Evolutionary conservation across 2,888 invertebrate genomes (phyloP), one percentile per base, ranked within the genome.

Genomic region (Erannis defoliaria): DNA sequence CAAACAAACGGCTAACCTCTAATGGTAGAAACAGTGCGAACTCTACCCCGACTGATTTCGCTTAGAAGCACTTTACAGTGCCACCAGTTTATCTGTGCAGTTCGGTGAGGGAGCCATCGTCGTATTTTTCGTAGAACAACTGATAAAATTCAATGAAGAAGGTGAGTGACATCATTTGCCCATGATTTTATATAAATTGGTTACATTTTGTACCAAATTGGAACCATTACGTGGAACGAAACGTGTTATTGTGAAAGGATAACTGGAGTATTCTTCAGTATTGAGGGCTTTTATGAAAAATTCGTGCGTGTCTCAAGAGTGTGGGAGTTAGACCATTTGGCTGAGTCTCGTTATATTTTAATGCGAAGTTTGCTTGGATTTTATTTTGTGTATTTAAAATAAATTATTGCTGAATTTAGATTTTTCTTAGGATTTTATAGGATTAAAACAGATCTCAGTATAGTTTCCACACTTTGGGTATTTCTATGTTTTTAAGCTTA

Each of bases 171-270:
- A 2, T 5, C 6, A 12, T 31, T 46, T 12, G 19, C 10, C 18
- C 46, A 0, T 18, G 5, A 12, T 2, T 5, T 2, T 5, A 46
- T 8, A 31, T 46, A 46, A 46, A 5, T 19, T 46, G 19, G 46
- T 46, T 8, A 70, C 78, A 81, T 81, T 86, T 80, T 76, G 71
- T 74, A 73, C 77, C 77, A 81, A 86, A 84, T 84, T 82, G 84
- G 80, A 81, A 77, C 79, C 85, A 84, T 85, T 83, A 67, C 60
- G 60, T 60, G 80, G 69, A 72, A 70, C 69, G 66, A 75, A 80
- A 82, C 82, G 81, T 84, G 84, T 80, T 82, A 77, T 78, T 72
- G 72, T 70, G 66, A 74, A 76, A 71, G 73, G 77, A 80, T 78
- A 76, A 75, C 74, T 74, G 70, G 14, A 75, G 74, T 63, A 68